phyloP scores from a whole-genome alignment of 37 sponge, comb jelly and placozoan genomes.

The Axinella damicornis region DNA sequence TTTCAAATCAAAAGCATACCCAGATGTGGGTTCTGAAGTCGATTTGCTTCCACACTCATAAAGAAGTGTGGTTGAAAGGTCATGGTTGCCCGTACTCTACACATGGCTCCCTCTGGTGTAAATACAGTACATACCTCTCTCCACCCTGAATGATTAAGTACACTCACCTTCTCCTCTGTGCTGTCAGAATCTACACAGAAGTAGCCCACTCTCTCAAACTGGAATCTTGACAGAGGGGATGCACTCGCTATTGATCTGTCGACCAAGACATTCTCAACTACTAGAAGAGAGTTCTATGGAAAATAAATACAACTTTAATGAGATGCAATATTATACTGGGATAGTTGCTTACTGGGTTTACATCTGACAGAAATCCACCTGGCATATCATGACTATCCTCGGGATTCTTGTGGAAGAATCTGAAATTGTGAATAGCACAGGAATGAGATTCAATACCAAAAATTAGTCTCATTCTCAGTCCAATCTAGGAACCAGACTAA shows the following conservation, averaged over 20 bases:
- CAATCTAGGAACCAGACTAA: too few relatives aligned
- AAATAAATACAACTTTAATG: not conserved
- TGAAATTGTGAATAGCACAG: too few relatives aligned
- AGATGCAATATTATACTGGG: not conserved
- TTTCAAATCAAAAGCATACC: too few relatives aligned
- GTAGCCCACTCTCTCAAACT: constrained; percentile 98
- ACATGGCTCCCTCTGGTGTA: not conserved
- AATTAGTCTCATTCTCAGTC: too few relatives aligned
- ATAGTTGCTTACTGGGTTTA: constrained; percentile 55
- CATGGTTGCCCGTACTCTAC: not conserved
- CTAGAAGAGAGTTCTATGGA: constrained; percentile 79
- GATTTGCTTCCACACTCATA: too few relatives aligned
- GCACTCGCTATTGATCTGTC: constrained; percentile 64
- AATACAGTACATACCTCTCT: too few relatives aligned
- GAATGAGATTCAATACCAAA: too few relatives aligned
- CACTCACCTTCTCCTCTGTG: constrained; percentile 61
- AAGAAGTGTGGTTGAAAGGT: too few relatives aligned
- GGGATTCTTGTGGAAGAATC: too few relatives aligned
- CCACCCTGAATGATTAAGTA: too few relatives aligned
- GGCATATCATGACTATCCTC: constrained; percentile 53
- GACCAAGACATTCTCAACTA: constrained; percentile 61
- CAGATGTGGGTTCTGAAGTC: too few relatives aligned
- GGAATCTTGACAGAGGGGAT: constrained; percentile 52
- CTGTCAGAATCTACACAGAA: constrained; percentile 84
- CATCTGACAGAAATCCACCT: constrained; percentile 82